Conservation (phyloP, 2,113 vertebrate genomes). For the Chaetura pelagica region DNA sequence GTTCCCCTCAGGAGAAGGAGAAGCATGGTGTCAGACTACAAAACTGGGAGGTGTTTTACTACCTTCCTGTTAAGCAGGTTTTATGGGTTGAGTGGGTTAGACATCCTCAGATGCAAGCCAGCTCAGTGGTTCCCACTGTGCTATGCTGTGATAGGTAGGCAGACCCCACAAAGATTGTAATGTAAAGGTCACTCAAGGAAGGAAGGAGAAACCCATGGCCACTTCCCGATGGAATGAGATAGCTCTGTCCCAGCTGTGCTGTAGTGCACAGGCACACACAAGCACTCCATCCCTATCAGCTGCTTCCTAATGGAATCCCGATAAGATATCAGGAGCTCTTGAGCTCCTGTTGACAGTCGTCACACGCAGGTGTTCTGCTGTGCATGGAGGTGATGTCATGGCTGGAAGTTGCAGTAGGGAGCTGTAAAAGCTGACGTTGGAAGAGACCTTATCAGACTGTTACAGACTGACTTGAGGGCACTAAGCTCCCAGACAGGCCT, state of each 20-base stretch:
- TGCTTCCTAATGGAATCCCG: neutral
- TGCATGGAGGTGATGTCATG: neutral
- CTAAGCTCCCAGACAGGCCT: slow-evolving; percentile 21
- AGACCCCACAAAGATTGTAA: neutral
- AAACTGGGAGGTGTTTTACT: neutral
- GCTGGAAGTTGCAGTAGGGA: neutral
- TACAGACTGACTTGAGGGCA: neutral
- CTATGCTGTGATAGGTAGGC: neutral
- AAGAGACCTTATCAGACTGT: slow-evolving; percentile 27
- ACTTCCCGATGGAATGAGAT: neutral
- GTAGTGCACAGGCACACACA: neutral
- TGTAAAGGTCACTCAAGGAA: neutral
- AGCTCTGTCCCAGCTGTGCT: fast-evolving
- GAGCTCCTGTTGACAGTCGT: neutral
- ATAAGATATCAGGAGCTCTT: neutral
- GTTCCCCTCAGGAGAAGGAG: neutral
- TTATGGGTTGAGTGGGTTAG: slow-evolving; percentile 39
- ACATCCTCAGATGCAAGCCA: neutral
- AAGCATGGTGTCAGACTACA: neutral
- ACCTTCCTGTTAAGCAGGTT: neutral
- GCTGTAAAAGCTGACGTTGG: neutral
- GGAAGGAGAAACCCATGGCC: neutral
- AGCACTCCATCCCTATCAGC: neutral
- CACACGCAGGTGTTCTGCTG: neutral
- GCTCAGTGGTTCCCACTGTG: neutral